Conservation (phyloP, 2,113 vertebrate species). For the Delphinus delphis region DNA sequence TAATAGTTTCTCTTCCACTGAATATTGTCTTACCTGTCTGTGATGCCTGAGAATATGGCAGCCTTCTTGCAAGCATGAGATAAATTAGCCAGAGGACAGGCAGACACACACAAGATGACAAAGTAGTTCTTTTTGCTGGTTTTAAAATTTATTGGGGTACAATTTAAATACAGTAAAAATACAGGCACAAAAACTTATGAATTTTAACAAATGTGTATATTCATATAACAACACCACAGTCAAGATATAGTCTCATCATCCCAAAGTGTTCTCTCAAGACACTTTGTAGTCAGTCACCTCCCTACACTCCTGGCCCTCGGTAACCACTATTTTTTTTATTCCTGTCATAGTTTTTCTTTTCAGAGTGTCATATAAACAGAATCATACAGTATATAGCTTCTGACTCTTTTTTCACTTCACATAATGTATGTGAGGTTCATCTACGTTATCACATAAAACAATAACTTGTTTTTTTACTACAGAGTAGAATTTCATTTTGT, state of each 20-base stretch:
- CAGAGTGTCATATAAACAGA: not conserved
- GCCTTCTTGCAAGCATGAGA: not conserved
- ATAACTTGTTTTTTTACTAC: not conserved
- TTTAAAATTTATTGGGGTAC: not conserved
- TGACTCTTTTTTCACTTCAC: not conserved
- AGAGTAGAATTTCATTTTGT: not conserved
- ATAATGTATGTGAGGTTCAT: not conserved
- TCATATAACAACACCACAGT: not conserved
- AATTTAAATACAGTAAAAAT: slow-evolving; percentile 15
- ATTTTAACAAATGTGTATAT: not conserved
- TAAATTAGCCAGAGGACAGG: not conserved
- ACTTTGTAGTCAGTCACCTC: not conserved
- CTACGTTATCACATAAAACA: not conserved
- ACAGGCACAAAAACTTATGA: not conserved
- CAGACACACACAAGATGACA: not conserved
- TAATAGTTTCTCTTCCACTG: not conserved
- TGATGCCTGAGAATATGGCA: not conserved
- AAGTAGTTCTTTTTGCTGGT: not conserved
- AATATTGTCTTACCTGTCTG: not conserved
- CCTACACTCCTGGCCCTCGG: not conserved
- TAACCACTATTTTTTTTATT: not conserved
- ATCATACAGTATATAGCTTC: not conserved
- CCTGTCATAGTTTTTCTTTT: not conserved
- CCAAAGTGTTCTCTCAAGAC: not conserved
- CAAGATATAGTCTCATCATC: not conserved